Evolutionary conservation across 2,797 vertebrate genomes (phyloP), one percentile per base, ranked within the genome.

Genomic region (Cheirogaleus major): DNA sequence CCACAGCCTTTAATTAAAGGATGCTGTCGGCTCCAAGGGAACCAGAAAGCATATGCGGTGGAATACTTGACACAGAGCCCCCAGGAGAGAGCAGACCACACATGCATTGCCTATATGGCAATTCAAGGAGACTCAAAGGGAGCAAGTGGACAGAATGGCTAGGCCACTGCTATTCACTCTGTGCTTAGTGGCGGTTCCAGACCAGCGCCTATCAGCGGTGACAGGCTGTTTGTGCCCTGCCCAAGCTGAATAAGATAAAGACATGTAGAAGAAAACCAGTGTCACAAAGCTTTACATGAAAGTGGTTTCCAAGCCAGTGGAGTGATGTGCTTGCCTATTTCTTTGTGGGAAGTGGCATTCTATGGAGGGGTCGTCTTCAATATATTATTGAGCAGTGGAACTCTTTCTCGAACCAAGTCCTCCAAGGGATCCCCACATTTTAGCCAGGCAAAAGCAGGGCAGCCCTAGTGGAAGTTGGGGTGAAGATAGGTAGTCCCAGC

Each of bases 1-100:
- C 25, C 1, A 23, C n/a, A 20, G 7, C 73, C 91, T 93, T 65
- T 97, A 82, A 95, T 96, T 70, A 92, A 92, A 93, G 91, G 59
- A 81, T 57, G 2, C 57, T 63, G 2, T 57, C 43, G 6, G 70
- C 57, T 73, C 78, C 76, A 79, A 89, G 43, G 88, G 83, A 81
- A 96, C 38, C 4, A 84, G 12, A 67, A 89, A 73, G 35, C 13
- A 4, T 70, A 75, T 95, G 69, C 69, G 41, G 38, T 50, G 82
- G 88, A 96, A 91, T 43, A 8, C 20, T 82, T 89, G 91, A 95
- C 30, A 12, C 11, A 20, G 61, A 94, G 70, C 0, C 43, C 45
- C 70, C 48, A 25, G 4, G 3, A 48, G 72, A 85, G 69, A 67
- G 22, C 15, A 82, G 76, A 82, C 84, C 90, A 93, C 94, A 91